Base-by-base conservation (phyloP, 2,113 vertebrate species). In the Chionis minor region DNA sequence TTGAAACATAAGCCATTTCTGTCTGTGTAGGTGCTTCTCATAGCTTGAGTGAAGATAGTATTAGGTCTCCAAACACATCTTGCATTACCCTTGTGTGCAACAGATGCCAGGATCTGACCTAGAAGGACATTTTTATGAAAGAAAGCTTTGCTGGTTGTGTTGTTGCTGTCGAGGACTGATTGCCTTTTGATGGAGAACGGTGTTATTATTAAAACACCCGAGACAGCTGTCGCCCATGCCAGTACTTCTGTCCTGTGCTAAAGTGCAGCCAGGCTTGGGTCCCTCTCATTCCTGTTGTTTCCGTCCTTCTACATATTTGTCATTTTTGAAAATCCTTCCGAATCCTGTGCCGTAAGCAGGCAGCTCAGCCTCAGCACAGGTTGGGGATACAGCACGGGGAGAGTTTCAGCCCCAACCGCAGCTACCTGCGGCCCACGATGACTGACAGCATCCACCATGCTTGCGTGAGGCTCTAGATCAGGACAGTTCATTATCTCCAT, bases 291-390 rank as follows among this genome's bases (percentile, higher is more conserved):
- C 33, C 28, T 45, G 18, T 42, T 20, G 28, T 81, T 71, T 40
- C 88, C 27, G 38, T 79, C 47, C 23, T 52, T 74, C 61, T 71
- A 23, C 9, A 1, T 12, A 4, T 38, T 81, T 70, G 24, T 4
- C 10, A 9, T 12, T 62, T 42, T 22, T 13, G 8, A 56, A 70
- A 79, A 16, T 11, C 69, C 86, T 77, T 16, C 21, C 16, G 26
- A 77, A 55, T n/a, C 9, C 47, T 0, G 1, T 22, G 23, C 3
- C 38, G 11, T 4, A 30, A 47, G 42, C 3, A 5, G 38, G 59
- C 0, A 1, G 61, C 79, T 67, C 69, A 23, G 81, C 23, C 67
- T 69, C 30, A 30, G 56, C 12, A 1, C 28, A 22, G 65, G 30
- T 74, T 22, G 0, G 23, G 11, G 17, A 35, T 49, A 77, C 2